Conservation (phyloP, 2,113 vertebrate genomes). For the Burhinus bistriatus region DNA sequence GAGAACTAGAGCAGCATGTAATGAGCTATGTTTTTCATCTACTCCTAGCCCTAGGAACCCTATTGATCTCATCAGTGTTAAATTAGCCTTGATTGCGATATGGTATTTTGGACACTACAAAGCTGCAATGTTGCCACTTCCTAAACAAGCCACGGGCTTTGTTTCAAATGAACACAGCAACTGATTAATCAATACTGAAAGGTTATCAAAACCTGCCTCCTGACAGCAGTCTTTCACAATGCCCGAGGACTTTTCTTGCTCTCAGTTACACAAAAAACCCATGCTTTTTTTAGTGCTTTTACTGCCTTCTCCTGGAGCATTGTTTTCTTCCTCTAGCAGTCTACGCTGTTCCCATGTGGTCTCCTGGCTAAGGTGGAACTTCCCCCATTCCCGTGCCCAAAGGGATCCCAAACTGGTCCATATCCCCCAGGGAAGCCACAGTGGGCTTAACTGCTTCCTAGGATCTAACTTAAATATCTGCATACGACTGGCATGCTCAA, state of each 20-base stretch:
- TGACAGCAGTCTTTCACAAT: neutral
- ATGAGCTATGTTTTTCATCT: conserved; percentile 22
- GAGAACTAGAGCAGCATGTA: neutral
- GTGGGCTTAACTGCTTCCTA: neutral
- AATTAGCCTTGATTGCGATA: conserved; percentile 16
- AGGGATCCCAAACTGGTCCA: neutral
- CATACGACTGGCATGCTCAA: fast-evolving
- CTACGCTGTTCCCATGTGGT: neutral
- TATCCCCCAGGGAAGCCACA: neutral
- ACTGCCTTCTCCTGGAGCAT: neutral
- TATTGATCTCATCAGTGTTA: conserved; percentile 39
- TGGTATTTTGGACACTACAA: neutral
- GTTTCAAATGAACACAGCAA: conserved; percentile 7
- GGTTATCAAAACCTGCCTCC: neutral
- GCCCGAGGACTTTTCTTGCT: neutral
- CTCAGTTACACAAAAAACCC: neutral
- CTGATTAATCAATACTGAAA: conserved; percentile 18
- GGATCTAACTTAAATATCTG: neutral
- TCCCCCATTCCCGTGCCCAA: neutral
- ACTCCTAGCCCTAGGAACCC: neutral
- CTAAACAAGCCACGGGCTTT: neutral
- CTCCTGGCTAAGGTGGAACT: neutral
- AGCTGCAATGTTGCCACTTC: neutral
- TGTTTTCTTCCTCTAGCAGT: neutral
- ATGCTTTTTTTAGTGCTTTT: neutral